Conservation (phyloP, 2,888 invertebrate species). For the Hybos culiciformis region DNA sequence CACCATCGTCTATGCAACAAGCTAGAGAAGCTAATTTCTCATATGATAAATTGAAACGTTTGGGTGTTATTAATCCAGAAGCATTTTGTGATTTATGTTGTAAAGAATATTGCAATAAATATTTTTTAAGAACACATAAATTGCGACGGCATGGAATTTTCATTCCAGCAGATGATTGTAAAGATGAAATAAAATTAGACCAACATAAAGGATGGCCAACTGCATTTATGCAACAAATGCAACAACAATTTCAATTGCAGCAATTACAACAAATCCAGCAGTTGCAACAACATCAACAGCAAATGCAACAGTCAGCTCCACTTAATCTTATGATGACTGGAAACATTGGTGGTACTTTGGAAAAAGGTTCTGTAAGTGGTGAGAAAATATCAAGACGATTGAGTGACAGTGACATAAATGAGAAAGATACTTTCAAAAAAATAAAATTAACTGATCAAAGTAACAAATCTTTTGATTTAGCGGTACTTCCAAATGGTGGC, state of each 20-base stretch:
- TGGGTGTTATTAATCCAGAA: constrained; percentile 73
- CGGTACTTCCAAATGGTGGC: too few species aligned
- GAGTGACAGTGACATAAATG: constrained; percentile 17
- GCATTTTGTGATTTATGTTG: constrained; percentile 90
- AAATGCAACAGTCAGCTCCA: constrained; percentile 53
- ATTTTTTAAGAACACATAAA: constrained; percentile 83
- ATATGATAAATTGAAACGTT: constrained; percentile 55
- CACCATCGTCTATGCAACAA: constrained; percentile 46
- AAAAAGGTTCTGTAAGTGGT: constrained; percentile 12
- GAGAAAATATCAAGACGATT: too few species aligned
- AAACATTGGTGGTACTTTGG: constrained; percentile 11
- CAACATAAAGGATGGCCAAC: constrained; percentile 4
- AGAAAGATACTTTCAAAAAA: constrained; percentile 7
- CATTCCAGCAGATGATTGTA: constrained; percentile 43
- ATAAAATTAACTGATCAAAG: not conserved
- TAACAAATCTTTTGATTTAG: too few species aligned
- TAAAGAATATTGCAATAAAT: constrained; percentile 87
- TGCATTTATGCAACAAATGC: constrained; percentile 35
- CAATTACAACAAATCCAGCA: constrained; percentile 16
- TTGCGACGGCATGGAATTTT: constrained; percentile 83
- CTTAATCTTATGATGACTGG: constrained; percentile 55
- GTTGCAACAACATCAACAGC: constrained; percentile 24
- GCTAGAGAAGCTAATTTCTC: constrained; percentile 59
- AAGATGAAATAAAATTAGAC: constrained; percentile 27
- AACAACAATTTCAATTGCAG: constrained; percentile 46